Evolutionary conservation across 2,113 vertebrate genomes (phyloP).

Genomic region (Callospermophilus lateralis): DNA sequence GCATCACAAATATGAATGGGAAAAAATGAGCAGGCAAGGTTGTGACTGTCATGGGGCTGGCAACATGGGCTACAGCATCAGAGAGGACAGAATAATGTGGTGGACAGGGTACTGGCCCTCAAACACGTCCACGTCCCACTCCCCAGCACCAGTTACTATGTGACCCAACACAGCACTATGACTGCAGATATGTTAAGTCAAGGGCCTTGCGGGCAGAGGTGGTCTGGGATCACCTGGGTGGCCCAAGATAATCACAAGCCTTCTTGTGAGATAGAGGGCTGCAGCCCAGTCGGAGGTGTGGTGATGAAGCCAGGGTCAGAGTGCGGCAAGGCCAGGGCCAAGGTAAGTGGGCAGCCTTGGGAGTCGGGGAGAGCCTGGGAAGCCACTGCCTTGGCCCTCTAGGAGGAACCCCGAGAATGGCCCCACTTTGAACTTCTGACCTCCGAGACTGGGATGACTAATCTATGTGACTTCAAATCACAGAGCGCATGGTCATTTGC

Average conservation of each 20-base stretch:
- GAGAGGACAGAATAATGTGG: no score
- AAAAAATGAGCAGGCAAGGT: neutral
- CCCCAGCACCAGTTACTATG: neutral
- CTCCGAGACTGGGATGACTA: neutral
- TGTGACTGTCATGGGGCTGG: rapidly evolving
- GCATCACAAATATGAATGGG: rapidly evolving
- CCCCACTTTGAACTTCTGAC: neutral
- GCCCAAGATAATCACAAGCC: neutral
- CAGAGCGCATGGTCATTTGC: rapidly evolving
- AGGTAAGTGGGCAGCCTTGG: neutral
- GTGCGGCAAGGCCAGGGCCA: rapidly evolving
- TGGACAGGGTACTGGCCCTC: neutral
- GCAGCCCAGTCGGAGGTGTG: neutral
- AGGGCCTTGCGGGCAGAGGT: neutral
- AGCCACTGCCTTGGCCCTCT: rapidly evolving
- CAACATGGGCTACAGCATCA: rapidly evolving
- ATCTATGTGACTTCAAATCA: no score
- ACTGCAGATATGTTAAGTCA: neutral
- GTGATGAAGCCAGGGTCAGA: neutral
- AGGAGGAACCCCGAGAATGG: rapidly evolving
- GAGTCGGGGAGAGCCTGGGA: no score
- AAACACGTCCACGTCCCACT: rapidly evolving
- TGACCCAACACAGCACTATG: rapidly evolving
- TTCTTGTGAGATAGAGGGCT: neutral
- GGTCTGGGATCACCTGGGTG: neutral